Conservation (phyloP, 2,113 vertebrate genomes). For the Pangasianodon gigas region DNA sequence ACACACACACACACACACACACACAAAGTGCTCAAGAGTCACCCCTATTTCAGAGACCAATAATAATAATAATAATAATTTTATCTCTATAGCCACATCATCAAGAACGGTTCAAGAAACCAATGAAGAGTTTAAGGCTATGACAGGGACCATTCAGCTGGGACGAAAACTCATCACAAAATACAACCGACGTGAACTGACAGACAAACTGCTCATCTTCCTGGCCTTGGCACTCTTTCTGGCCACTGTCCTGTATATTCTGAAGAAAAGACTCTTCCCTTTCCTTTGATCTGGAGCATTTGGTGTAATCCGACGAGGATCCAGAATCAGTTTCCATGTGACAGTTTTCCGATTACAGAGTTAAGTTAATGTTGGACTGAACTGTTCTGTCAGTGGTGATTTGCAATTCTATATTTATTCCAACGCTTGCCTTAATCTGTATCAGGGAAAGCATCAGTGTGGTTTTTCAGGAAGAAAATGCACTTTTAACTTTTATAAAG, state of each 20-base stretch:
- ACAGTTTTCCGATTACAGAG: background rate
- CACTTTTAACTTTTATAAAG: constrained; percentile 28
- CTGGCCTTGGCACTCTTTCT: constrained; percentile 92
- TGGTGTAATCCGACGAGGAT: background rate
- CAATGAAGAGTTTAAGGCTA: constrained; percentile 94
- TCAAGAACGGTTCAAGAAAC: constrained; percentile 91
- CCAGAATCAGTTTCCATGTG: background rate
- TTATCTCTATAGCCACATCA: constrained; percentile 81
- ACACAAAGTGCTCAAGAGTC: background rate
- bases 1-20: background rate
- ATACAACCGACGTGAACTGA: constrained; percentile 94
- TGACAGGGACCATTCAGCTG: constrained; percentile 95
- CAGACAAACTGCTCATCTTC: constrained; percentile 95
- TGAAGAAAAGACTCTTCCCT: constrained; percentile 95
- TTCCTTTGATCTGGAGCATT: constrained; percentile 75
- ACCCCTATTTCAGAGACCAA: background rate
- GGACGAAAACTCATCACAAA: constrained; percentile 96
- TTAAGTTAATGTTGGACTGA: background rate
- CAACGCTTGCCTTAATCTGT: background rate
- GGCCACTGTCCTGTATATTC: constrained; percentile 92
- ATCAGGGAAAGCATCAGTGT: background rate
- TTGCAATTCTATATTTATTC: background rate
- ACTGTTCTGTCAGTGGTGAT: background rate
- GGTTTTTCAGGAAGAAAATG: constrained; percentile 1
- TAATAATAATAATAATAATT: background rate